Conservation (phyloP, 2,888 invertebrate species). For the Elysia crispata region DNA sequence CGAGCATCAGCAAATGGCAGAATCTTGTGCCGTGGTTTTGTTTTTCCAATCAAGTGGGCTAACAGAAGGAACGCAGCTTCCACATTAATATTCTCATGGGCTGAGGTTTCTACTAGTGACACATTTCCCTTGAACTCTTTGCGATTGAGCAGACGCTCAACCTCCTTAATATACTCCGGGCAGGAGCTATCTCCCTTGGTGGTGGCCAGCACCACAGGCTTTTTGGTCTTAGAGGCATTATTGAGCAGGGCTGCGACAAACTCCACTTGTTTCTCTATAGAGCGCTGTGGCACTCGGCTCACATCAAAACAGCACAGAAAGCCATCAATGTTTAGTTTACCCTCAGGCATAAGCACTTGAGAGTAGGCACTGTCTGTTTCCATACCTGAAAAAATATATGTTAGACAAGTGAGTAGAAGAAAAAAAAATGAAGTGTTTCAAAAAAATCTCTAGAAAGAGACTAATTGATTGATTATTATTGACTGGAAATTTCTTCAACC, state of each 20-base stretch:
- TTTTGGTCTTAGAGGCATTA: conserved; percentile 93
- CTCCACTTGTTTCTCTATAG: conserved; percentile 88
- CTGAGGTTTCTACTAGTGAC: conserved; percentile 94
- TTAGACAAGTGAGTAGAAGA: no score
- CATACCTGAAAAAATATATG: conserved; percentile 82
- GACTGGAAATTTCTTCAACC: no score
- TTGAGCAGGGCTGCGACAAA: conserved; percentile 87
- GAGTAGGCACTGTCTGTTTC: conserved; percentile 98
- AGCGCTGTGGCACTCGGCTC: conserved; percentile 92
- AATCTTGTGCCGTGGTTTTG: conserved; percentile 82
- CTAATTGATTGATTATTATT: no score
- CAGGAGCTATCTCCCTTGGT: conserved; percentile 96
- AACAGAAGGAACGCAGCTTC: conserved; percentile 91
- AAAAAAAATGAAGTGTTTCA: no score
- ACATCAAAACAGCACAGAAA: conserved; percentile 98
- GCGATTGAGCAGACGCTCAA: conserved; percentile 89
- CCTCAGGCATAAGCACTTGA: conserved; percentile 88
- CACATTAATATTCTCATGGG: conserved; percentile 96
- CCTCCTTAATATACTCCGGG: conserved; percentile 85
- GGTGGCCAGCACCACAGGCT: conserved; percentile 95
- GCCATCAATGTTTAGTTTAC: conserved; percentile 93
- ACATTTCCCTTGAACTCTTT: conserved; percentile 91
- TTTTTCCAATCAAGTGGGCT: conserved; percentile 94
- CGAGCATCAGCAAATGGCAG: conserved; percentile 90
- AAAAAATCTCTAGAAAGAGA: no score